phyloP scores from a whole-genome alignment of 2,113 vertebrate species.

The Marcusenius ussheri region DNA sequence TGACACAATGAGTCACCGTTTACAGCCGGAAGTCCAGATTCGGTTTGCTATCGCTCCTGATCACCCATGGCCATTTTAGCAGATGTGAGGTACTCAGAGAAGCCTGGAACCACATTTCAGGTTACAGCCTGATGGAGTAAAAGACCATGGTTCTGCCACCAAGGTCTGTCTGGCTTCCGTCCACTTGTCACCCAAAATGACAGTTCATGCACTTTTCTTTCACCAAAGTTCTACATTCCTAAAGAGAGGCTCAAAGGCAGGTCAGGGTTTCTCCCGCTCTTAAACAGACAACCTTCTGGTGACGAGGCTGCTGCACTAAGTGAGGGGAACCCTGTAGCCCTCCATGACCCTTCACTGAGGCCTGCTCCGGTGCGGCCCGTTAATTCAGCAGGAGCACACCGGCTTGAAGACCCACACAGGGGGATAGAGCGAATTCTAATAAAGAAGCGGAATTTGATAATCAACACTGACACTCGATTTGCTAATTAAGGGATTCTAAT shows the following conservation, averaged over 20 bases:
- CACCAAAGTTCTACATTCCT: not conserved
- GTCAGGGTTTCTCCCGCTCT: not conserved
- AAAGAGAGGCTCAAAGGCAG: not conserved
- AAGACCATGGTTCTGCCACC: not conserved
- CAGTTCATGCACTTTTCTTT: not conserved
- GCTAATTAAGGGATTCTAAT: conserved; percentile 66
- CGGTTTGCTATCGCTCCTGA: not conserved
- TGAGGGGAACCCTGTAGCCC: not conserved
- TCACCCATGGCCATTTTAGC: not conserved
- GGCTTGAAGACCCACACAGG: conserved; percentile 25
- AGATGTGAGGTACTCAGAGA: not conserved
- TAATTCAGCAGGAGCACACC: conserved; percentile 19
- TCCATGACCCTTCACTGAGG: not conserved
- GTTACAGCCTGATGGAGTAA: not conserved
- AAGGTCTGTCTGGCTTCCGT: not conserved
- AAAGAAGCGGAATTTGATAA: conserved; percentile 63
- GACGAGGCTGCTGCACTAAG: not conserved
- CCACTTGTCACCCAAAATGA: not conserved
- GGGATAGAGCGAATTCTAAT: conserved; percentile 47
- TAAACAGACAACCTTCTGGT: not conserved
- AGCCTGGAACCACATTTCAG: not conserved
- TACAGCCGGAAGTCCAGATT: not conserved
- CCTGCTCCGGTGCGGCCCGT: not conserved
- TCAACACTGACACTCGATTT: conserved; percentile 66
- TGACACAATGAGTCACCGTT: not conserved